phyloP scores from a whole-genome alignment of 2,888 invertebrate genomes.

The Diarsia rubi region DNA sequence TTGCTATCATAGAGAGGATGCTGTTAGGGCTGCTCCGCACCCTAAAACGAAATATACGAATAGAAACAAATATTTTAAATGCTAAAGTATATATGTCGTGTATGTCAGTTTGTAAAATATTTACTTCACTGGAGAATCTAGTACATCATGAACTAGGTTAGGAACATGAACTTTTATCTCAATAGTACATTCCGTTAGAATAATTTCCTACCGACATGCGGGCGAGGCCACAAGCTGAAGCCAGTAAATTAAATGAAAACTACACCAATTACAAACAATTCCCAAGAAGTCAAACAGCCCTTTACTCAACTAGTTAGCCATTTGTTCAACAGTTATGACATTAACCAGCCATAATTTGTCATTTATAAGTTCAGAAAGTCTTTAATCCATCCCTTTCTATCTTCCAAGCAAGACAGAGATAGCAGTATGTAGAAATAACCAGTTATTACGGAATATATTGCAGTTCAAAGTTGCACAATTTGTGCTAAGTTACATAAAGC shows the following conservation, averaged over 20 bases:
- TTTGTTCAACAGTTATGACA: constrained; percentile 57
- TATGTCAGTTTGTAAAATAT: background rate
- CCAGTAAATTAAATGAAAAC: constrained; percentile 48
- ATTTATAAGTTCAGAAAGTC: constrained; percentile 51
- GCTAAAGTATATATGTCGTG: background rate
- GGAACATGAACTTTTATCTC: background rate
- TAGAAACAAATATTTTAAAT: too few species aligned
- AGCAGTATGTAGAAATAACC: constrained; percentile 16
- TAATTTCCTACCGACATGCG: background rate
- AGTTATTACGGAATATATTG: constrained; percentile 53
- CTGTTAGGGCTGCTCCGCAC: too few species aligned
- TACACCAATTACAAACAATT: constrained; percentile 56
- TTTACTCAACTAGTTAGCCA: constrained; percentile 54
- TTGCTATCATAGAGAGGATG: too few species aligned
- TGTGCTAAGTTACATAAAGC: constrained; percentile 59
- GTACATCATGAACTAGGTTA: background rate
- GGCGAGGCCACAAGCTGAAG: background rate
- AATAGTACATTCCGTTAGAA: background rate
- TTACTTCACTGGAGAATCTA: background rate
- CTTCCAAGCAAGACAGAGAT: constrained; percentile 23
- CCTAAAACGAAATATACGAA: too few species aligned
- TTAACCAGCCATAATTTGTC: constrained; percentile 56
- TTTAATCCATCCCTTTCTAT: constrained; percentile 17
- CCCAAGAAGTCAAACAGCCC: constrained; percentile 42
- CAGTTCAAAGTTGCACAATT: constrained; percentile 57